Evolutionary conservation across 2,888 invertebrate genomes (phyloP).

Genomic region (Oscheius sp.): DNA sequence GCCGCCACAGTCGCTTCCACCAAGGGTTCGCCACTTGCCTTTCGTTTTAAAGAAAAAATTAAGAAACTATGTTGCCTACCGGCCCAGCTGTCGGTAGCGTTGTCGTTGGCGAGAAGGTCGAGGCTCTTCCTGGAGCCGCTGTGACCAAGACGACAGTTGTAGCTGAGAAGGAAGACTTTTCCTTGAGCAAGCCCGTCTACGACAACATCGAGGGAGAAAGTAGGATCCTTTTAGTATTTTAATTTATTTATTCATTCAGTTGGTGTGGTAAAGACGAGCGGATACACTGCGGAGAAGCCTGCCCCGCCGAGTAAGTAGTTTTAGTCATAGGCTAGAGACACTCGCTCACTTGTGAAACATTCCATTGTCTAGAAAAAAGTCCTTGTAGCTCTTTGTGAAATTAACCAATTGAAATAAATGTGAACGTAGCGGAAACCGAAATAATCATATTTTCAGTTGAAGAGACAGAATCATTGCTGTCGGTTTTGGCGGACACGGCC

Average conservation of each 20-base stretch:
- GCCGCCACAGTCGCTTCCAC: slow-evolving; percentile 3
- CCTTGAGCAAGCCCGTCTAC: slow-evolving; percentile 8
- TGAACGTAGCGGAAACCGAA: not conserved
- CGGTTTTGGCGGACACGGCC: not conserved
- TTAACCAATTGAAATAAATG: not conserved
- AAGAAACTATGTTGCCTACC: not conserved
- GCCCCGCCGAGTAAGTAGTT: slow-evolving; percentile 8
- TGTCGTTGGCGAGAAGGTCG: no score
- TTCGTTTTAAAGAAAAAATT: no score
- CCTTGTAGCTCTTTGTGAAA: not conserved
- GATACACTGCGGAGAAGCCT: slow-evolving; percentile 7
- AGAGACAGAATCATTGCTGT: not conserved
- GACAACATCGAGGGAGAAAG: slow-evolving; percentile 32
- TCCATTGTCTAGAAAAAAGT: slow-evolving; percentile 7
- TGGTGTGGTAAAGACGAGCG: slow-evolving; percentile 14
- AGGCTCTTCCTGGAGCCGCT: not conserved
- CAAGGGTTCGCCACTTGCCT: not conserved
- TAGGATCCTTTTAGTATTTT: not conserved
- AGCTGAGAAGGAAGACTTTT: not conserved
- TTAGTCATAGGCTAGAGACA: not conserved
- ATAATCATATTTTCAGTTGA: not conserved
- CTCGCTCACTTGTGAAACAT: not conserved
- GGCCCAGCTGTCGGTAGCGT: no score
- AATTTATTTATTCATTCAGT: slow-evolving; percentile 15
- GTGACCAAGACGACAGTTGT: not conserved